These are phyloP conservation scores for Xerus inauris DNA, from an alignment of 2,113 vertebrate genomes.

Conservation along the genomic window DNA sequence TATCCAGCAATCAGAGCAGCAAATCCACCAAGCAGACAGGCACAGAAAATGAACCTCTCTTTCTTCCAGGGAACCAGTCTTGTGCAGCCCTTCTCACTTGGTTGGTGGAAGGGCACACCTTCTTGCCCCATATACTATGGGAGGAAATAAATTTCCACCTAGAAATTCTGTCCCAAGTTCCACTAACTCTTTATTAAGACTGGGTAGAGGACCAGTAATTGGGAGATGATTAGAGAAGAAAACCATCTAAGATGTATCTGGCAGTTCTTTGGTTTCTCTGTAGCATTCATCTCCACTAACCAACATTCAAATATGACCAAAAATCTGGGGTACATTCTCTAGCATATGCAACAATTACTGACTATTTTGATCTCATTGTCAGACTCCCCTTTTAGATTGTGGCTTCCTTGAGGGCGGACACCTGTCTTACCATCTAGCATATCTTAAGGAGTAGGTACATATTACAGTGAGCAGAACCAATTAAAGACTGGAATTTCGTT, in stretches of 20 bases:
- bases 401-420: not conserved
- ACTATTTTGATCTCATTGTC: not conserved
- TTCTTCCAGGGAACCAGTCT: not conserved
- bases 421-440: not conserved
- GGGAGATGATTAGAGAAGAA: not conserved
- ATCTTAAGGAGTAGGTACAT: not conserved
- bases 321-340: not conserved
- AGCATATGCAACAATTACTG: not conserved
- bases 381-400: not conserved
- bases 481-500: not conserved
- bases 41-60: not conserved
- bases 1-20: not conserved
- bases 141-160: not conserved
- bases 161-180: not conserved
- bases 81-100: not conserved
- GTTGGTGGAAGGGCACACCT: not conserved
- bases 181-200: not conserved
- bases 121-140: not conserved
- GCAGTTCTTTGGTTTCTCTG: not conserved
- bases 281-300: not conserved
- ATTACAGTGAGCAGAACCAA: conserved; percentile 26
- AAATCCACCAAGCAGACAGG: not conserved
- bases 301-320: not conserved
- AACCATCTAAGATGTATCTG: not conserved
- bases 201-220: no score